Evolutionary conservation across 2,888 invertebrate genomes (phyloP).

Genomic region (Atherix ibis): DNA sequence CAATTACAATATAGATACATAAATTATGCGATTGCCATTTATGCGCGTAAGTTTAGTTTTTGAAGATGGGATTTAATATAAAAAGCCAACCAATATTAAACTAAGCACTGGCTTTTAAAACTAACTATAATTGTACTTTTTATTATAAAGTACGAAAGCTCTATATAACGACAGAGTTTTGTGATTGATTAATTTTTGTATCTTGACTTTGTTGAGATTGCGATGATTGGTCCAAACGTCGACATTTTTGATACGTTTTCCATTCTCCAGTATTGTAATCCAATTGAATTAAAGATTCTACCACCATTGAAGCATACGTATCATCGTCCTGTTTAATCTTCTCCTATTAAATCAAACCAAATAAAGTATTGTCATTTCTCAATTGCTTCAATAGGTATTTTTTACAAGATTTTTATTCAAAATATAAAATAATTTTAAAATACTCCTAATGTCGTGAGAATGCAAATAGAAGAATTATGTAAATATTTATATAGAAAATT

Average conservation of each 20-base stretch:
- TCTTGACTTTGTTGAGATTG: slow-evolving; percentile 16
- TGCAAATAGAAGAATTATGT: neutral
- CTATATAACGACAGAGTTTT: slow-evolving; percentile 25
- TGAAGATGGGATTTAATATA: too few relatives aligned
- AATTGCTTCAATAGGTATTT: neutral
- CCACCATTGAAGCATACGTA: slow-evolving; percentile 40
- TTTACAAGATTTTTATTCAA: too few relatives aligned
- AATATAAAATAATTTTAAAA: too few relatives aligned
- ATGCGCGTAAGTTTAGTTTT: too few relatives aligned
- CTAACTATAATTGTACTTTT: too few relatives aligned
- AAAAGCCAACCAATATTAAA: too few relatives aligned
- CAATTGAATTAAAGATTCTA: slow-evolving; percentile 94
- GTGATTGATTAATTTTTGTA: slow-evolving; percentile 13
- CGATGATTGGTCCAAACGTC: slow-evolving; percentile 45
- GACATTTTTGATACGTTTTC: slow-evolving; percentile 84
- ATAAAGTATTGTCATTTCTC: neutral
- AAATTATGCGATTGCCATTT: too few relatives aligned
- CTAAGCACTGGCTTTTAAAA: too few relatives aligned
- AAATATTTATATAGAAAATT: neutral
- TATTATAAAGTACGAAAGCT: too few relatives aligned
- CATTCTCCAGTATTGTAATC: slow-evolving; percentile 96
- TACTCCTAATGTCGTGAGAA: too few relatives aligned
- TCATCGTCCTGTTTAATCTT: slow-evolving; percentile 76
- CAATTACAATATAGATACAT: too few relatives aligned
- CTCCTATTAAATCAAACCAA: slow-evolving; percentile 36